A percentile compares a stretch with the other conserved stretches of the same genome.
Conservation (phyloP, 2,113 vertebrate genomes). For the Boleophthalmus pectinirostris region DNA sequence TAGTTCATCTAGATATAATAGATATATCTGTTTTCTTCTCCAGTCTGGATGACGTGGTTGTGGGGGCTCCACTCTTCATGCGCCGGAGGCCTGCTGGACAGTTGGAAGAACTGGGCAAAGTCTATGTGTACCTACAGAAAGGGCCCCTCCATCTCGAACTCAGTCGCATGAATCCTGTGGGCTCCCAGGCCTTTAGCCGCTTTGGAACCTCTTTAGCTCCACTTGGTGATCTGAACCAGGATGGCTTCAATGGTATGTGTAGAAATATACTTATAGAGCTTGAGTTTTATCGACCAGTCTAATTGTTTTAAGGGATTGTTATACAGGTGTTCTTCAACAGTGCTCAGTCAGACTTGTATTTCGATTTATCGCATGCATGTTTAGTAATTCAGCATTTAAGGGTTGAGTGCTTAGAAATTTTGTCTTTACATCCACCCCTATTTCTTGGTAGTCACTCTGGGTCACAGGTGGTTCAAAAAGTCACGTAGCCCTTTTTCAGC, state of each 20-base stretch:
- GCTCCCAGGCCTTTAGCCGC: conserved; percentile 79
- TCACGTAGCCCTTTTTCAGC: no score
- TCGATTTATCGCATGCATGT: no score
- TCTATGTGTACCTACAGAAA: conserved; percentile 86
- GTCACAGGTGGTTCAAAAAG: no score
- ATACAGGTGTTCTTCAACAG: no score
- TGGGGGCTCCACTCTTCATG: conserved; percentile 90
- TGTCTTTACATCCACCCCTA: no score
- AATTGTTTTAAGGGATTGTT: background rate
- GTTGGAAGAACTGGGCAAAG: conserved; percentile 86
- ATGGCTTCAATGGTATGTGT: conserved; percentile 86
- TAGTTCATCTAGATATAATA: background rate
- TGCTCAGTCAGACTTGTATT: no score
- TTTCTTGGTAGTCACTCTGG: no score
- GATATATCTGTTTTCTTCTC: background rate
- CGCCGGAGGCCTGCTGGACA: conserved; percentile 77
- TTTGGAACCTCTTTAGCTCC: conserved; percentile 88
- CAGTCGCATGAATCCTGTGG: conserved; percentile 74
- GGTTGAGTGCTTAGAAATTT: no score
- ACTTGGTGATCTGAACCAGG: conserved; percentile 88
- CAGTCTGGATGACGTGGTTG: conserved; percentile 85
- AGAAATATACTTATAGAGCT: background rate
- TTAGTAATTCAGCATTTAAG: no score
- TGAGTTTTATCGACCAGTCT: background rate
- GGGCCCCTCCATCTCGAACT: conserved; percentile 69